Base-by-base conservation (phyloP, 92 coral and sea anemone genomes). In the Phenganax subtilis region DNA sequence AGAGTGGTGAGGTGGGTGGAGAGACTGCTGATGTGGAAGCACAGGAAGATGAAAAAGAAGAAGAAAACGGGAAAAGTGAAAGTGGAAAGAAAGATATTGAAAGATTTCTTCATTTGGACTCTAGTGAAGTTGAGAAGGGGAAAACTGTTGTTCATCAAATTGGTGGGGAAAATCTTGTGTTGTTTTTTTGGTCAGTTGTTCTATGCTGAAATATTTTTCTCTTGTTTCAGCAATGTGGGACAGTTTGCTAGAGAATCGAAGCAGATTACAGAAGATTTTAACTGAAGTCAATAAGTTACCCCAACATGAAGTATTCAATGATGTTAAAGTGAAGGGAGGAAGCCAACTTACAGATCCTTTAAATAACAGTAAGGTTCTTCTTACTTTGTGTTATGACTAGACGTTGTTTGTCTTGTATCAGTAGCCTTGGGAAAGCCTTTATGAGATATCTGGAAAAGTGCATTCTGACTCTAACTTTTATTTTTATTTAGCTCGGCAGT, bases 211-310 rank as follows among this genome's bases (percentile, higher is more conserved):
- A 14, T 59, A 59, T 59, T 31, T 73, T 51, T 6, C 30, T 12
- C 57, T 6, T 54, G 81, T 55, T 72, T 14, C 71, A 94, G 98
- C 87, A 69, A 85, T 94, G 70, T 94, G 98, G 98, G 98, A 94
- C 68, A 94, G 87, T 57, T 89, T 94, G 25, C 91, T 94, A n/a
- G 98, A 92, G 76, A 90, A 88, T 84, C 91, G 98, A 9, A 94
- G 92, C 68, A 83, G 93, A 72, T 51, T 94, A 44, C 98, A 94
- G 71, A 94, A 92, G 68, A 90, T 91, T n/a, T 80, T 94, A 68
- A 57, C 92, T 57, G 70, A 90, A 58, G 90, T 88, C 74, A 94
- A 94, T 72, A 94, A 70, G 76, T 84, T 92, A 31, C 98, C 98
- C 9, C 97, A 94, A 81, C 72, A 79, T 58, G 90, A 90, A 54